Evolutionary conservation across 1,140 invertebrate genomes (phyloP), one percentile per base, ranked within the genome.

Genomic region (Mycetomoellerius zeteki): DNA sequence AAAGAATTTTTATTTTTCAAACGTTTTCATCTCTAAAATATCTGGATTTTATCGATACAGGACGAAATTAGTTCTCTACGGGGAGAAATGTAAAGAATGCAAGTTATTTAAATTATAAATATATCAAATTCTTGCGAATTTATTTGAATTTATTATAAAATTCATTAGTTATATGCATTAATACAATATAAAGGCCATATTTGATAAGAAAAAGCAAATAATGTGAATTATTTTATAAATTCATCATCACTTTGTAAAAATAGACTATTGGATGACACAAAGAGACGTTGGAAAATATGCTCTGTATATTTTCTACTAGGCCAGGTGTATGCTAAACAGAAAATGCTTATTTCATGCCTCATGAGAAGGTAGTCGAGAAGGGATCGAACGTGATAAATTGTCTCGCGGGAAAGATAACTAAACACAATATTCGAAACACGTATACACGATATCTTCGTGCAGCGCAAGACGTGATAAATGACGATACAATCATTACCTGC

Each of bases 341-440:
- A 80, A 65, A 47, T 33, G 64, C 27, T 88, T 85, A 89, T 85
- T 88, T 78, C 73, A 60, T 71, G 73, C 12, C 24, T 33, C 58
- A 47, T 58, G 60, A 88, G 37, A 73, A 64, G 27, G 2, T 19
- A 33, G 21, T 30, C 58, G 58, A 71, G 3, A n/a, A 21, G 33
- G 64, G 56, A 56, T 81, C 76, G 71, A 88, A 76, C 75, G 54
- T 90, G 85, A 89, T 90, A 89, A 82, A 90, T 89, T 67, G 77
- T 84, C 77, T 60, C 85, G 3, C 56, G 72, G 50, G 71, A 33
- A 58, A 69, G 76, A 86, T 89, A 89, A 86, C 84, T 89, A 89
- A 90, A 86, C 78, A 90, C 81, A 85, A 89, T 89, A 90, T 89
- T 90, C 87, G 76, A 71, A 88, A 77, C 88, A 90, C 89, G 89